Conservation (phyloP, 2,888 invertebrate species). For the Crematogaster levior region DNA sequence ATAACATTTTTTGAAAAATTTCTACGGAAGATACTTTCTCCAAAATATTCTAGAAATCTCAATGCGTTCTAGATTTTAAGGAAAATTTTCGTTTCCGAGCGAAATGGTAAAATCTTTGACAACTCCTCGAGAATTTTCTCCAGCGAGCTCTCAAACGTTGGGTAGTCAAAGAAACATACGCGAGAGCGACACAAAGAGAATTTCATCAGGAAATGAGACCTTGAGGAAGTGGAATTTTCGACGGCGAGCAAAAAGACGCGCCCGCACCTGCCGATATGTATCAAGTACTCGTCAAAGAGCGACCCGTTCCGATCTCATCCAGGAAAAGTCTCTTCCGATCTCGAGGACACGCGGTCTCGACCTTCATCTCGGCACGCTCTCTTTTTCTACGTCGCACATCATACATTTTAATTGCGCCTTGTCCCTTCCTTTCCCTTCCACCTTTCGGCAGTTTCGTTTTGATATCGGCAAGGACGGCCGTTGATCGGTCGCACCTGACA, state of each 20-base stretch:
- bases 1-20: neutral
- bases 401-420: slow-evolving; percentile 58
- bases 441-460: slow-evolving; percentile 32
- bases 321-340: slow-evolving; percentile 59
- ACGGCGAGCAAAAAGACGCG: slow-evolving; percentile 39
- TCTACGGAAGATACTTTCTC: neutral
- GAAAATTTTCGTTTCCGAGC: neutral
- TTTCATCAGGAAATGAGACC: slow-evolving; percentile 27
- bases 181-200: neutral
- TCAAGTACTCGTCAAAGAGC: slow-evolving; percentile 13
- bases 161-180: neutral
- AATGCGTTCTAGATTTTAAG: neutral
- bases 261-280: neutral
- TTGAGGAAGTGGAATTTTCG: slow-evolving; percentile 31
- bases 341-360: slow-evolving; percentile 66
- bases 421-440: slow-evolving; percentile 44
- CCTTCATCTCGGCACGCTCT: slow-evolving; percentile 62
- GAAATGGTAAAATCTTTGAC: neutral
- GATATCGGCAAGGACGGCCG: slow-evolving; percentile 44
- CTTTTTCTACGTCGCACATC: slow-evolving; percentile 39
- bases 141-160: neutral
- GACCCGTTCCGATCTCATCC: slow-evolving; percentile 52
- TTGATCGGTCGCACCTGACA: slow-evolving; percentile 16
- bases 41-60: neutral
- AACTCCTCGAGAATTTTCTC: neutral